Conservation (phyloP, 2,888 invertebrate species). For the Cotesia congregata region DNA sequence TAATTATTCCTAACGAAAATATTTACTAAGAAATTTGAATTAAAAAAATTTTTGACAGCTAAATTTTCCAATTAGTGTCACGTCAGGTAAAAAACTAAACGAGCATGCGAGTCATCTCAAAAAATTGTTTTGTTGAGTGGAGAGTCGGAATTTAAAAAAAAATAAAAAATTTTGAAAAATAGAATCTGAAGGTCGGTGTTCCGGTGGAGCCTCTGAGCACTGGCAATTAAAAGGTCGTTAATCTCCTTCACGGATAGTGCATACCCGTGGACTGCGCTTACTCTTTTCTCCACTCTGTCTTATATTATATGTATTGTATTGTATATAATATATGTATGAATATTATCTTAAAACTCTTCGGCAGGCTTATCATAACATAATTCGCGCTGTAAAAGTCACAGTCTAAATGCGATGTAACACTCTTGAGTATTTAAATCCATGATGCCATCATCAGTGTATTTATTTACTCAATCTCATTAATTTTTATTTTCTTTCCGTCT, state of each 20-base stretch:
- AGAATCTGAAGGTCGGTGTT: conserved; percentile 19
- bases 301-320: background rate
- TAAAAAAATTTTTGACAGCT: background rate
- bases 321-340: background rate
- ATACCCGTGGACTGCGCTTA: conserved; percentile 41
- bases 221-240: conserved; percentile 63
- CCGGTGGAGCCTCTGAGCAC: conserved; percentile 35
- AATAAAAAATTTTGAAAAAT: background rate
- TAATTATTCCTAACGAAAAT: background rate
- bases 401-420: conserved; percentile 62
- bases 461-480: background rate
- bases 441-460: background rate
- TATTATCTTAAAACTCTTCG: conserved; percentile 3
- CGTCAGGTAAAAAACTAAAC: background rate
- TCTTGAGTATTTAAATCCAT: conserved; percentile 27
- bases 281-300: conserved; percentile 6
- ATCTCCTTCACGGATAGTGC: conserved; percentile 53
- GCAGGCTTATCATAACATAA: conserved; percentile 22
- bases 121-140: background rate
- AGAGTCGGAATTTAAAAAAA: background rate
- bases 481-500: background rate
- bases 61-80: background rate
- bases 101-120: background rate
- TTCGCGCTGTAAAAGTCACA: conserved; percentile 56
- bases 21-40: no score